phyloP scores from a whole-genome alignment of 2,113 vertebrate genomes.

The Dicentrarchus labrax region DNA sequence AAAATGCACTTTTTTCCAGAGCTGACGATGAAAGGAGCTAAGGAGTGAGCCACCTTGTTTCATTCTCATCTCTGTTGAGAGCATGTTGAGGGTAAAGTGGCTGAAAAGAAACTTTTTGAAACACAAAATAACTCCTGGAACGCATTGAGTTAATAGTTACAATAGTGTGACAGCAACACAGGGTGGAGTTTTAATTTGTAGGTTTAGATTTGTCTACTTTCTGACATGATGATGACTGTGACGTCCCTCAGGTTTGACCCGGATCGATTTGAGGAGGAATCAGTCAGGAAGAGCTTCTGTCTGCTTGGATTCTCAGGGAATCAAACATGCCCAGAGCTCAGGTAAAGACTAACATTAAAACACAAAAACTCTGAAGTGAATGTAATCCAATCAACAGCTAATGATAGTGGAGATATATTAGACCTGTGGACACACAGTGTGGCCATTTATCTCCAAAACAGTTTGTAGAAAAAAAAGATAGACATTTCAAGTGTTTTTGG shows the following conservation, averaged over 20 bases:
- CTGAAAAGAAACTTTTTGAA: background rate
- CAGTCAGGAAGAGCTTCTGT: slow-evolving; percentile 88
- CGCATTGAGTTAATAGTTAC: background rate
- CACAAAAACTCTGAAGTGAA: background rate
- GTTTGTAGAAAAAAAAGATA: background rate
- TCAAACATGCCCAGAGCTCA: slow-evolving; percentile 93
- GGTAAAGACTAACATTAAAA: slow-evolving; percentile 77
- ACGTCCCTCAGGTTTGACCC: slow-evolving; percentile 90
- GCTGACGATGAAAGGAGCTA: no score
- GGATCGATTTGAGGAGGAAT: slow-evolving; percentile 91
- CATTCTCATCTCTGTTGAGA: no score
- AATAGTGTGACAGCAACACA: background rate
- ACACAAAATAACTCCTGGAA: background rate
- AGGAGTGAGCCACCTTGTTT: no score
- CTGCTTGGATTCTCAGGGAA: slow-evolving; percentile 94
- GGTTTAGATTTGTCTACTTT: background rate
- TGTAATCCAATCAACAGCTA: no score
- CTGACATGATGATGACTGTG: background rate
- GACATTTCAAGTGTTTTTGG: no score
- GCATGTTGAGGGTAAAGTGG: no score
- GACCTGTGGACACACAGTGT: background rate
- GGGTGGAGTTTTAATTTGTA: background rate
- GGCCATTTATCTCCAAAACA: background rate
- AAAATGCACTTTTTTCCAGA: no score
- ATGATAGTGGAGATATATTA: background rate